Base-by-base conservation (phyloP, 2,113 vertebrate species). In the Varanus komodoensis region DNA sequence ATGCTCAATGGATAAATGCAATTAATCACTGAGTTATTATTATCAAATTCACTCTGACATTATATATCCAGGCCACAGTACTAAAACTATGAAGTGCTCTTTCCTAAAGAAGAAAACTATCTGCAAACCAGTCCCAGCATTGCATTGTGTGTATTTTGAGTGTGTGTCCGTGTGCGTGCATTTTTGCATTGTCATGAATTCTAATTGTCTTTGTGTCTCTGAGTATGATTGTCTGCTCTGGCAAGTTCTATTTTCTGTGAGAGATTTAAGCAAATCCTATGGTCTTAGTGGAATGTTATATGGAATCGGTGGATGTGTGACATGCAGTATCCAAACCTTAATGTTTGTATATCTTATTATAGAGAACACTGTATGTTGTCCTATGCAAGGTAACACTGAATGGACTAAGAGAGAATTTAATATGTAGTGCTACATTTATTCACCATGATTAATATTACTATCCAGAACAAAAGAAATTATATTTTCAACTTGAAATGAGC, bases 201-300 rank as follows among this genome's bases (percentile, higher is more conserved):
- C 95, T 96, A 91, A 94, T 94, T 15, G 92, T 86, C 88, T 94
- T 97, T 96, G 95, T 97, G 89, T 67, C 84, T 91, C 86, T 93
- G 91, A 89, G 88, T 92, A 96, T 94, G 96, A 96, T 95, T 94
- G 93, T 95, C 94, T 93, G 93, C 93, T 90, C 90, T 89, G 92
- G 92, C 69, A 89, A 94, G 94, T 96, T 97, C 95, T 95, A 77
- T 92, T 95, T 96, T 93, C 90, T 94, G 64, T 92, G 80, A 92
- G 92, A 92, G 92, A 91, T 95, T 96, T 88, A 91, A 92, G 94
- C 91, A 93, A 95, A 93, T 95, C 93, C 95, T 89, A 91, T 89
- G 87, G 93, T 97, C 93, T 96, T 96, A 96, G 87, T 80, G 87
- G 52, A 86, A 57, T 61, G n/a, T 38, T 67, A 38, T 34, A 32